Conservation (phyloP, 2,888 invertebrate species). For the Cheilosia scutellata region DNA sequence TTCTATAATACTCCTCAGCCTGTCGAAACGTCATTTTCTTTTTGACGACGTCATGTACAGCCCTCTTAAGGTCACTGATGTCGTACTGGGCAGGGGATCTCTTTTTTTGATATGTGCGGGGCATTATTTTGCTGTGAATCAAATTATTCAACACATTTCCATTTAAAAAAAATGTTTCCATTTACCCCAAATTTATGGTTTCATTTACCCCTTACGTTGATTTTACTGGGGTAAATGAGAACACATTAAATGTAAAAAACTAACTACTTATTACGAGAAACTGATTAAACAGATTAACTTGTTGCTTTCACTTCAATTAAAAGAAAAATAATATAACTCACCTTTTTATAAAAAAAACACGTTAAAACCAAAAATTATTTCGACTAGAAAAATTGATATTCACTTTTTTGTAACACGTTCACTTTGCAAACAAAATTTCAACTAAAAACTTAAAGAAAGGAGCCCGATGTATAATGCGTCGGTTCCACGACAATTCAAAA, state of each 20-base stretch:
- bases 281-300: background rate
- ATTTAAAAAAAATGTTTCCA: no score
- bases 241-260: background rate
- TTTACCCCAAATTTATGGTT: no score
- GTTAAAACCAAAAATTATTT: no score
- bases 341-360: no score
- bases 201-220: background rate
- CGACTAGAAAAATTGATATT: no score
- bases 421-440: no score
- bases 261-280: background rate
- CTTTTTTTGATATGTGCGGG: background rate
- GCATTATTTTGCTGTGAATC: background rate
- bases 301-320: no score
- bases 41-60: background rate
- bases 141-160: background rate
- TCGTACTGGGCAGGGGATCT: background rate
- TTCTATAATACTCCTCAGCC: background rate
- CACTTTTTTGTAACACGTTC: no score
- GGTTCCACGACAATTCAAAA: no score
- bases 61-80: background rate
- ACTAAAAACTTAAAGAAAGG: no score
- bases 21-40: constrained; percentile 14
- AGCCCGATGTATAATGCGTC: no score
- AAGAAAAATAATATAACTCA: no score
- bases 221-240: constrained; percentile 8